Evolutionary conservation across 2,797 vertebrate species (phyloP).

Genomic region (Tokudaia tokunoshimensis): DNA sequence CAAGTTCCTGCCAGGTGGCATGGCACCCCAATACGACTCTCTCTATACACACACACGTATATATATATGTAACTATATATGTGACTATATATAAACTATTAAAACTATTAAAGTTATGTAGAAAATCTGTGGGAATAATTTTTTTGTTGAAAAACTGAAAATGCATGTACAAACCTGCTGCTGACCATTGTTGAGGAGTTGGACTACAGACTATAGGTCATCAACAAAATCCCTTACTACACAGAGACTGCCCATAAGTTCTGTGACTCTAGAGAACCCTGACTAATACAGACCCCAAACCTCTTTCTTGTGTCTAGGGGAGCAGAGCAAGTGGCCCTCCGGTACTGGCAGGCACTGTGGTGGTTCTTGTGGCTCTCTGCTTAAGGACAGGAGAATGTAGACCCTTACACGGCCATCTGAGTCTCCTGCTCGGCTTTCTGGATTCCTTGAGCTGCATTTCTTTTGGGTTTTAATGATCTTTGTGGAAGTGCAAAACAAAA

Average conservation of each 20-base stretch:
- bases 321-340: background rate
- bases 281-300: background rate
- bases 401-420: background rate
- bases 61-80: no score
- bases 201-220: no score
- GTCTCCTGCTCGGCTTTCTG: slow-evolving; percentile 50
- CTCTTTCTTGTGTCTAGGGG: background rate
- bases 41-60: no score
- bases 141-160: slow-evolving; percentile 63
- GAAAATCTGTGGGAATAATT: slow-evolving; percentile 40
- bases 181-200: no score
- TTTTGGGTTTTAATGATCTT: slow-evolving; percentile 45
- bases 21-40: no score
- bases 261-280: no score
- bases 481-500: slow-evolving; percentile 11
- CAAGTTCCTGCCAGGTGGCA: no score
- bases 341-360: slow-evolving; percentile 42
- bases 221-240: no score
- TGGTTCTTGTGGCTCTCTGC: slow-evolving; percentile 35
- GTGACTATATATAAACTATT: no score
- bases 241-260: no score
- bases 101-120: slow-evolving; percentile 38
- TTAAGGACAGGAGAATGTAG: slow-evolving; percentile 28
- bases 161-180: background rate
- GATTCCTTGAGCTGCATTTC: slow-evolving; percentile 33